phyloP scores from a whole-genome alignment of 37 sponge, comb jelly and placozoan species.

The Hormiphora californensis region DNA sequence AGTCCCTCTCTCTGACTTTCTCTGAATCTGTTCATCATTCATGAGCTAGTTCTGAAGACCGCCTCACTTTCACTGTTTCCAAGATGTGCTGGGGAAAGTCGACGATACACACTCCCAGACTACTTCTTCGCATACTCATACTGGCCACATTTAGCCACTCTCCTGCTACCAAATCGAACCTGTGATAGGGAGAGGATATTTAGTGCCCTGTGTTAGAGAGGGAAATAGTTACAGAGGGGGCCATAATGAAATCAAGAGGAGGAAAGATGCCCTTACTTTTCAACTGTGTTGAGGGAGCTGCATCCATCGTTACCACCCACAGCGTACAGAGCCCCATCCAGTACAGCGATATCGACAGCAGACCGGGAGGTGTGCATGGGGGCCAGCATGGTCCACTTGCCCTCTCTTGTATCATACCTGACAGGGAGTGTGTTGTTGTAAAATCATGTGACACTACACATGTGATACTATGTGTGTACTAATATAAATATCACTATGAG shows the following conservation, averaged over 20 bases:
- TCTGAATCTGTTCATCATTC: too few relatives aligned
- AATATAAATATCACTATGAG: too few relatives aligned
- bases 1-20: too few relatives aligned
- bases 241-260: neutral
- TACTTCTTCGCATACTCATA: conserved; percentile 32
- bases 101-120: conserved; percentile 30
- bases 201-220: too few relatives aligned
- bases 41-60: too few relatives aligned
- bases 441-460: neutral
- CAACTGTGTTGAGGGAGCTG: conserved; percentile 36
- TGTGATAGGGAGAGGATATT: too few relatives aligned
- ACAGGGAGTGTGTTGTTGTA: neutral
- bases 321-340: conserved; percentile 32
- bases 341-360: conserved; percentile 9
- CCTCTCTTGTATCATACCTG: conserved; percentile 23
- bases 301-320: conserved; percentile 38
- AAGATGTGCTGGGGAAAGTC: neutral
- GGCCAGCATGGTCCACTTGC: neutral
- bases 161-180: conserved; percentile 1
- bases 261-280: neutral
- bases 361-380: conserved; percentile 29
- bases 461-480: too few relatives aligned
- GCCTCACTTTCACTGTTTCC: conserved; percentile 5
- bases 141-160: conserved; percentile 6
- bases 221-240: too few relatives aligned